A percentile compares a stretch with the other conserved stretches of the same genome.
Evolutionary conservation across 2,888 invertebrate genomes (phyloP).

Genomic region (Epistrophe eligans): DNA sequence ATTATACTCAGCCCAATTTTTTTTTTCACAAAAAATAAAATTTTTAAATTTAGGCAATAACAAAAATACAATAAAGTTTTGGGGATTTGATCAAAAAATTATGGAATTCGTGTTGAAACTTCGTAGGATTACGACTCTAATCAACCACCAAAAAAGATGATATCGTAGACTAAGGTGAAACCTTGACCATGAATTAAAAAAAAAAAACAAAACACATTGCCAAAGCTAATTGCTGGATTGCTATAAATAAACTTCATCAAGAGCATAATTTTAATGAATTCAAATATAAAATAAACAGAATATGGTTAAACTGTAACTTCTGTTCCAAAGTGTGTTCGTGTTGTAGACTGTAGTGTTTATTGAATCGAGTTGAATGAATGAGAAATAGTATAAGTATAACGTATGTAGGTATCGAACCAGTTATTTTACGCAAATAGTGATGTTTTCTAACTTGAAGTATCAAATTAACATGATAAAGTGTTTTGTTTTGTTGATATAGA

Average conservation of each 20-base stretch:
- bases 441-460: background rate
- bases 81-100: background rate
- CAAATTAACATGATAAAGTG: background rate
- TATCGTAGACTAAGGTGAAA: background rate
- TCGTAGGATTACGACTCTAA: background rate
- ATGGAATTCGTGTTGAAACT: background rate
- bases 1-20: background rate
- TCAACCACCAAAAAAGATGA: background rate
- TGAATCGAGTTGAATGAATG: conserved; percentile 9
- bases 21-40: background rate
- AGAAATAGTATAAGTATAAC: background rate
- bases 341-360: background rate
- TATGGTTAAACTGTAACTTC: background rate
- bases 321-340: background rate
- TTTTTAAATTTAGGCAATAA: background rate
- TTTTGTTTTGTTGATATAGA: background rate
- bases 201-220: background rate
- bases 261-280: background rate
- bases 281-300: background rate
- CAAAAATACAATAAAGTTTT: background rate
- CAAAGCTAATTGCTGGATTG: background rate
- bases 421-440: background rate
- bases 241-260: background rate
- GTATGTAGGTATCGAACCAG: background rate
- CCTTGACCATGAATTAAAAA: conserved; percentile 7